Evolutionary conservation across 2,797 vertebrate species (phyloP).

Genomic region (Masticophis lateralis): DNA sequence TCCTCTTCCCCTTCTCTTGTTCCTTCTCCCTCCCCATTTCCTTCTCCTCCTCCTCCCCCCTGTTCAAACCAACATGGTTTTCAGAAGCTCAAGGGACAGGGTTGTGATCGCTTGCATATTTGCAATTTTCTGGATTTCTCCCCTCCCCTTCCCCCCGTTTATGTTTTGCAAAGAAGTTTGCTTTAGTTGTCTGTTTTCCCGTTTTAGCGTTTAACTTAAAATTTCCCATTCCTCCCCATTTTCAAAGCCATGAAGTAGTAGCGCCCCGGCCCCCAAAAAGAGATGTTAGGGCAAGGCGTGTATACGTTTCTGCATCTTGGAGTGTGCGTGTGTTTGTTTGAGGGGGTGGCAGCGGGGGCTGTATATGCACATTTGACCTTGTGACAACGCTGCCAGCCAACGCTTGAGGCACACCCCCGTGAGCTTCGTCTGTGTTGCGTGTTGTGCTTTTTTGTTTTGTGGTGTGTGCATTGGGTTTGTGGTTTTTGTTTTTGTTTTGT

Average conservation of each 20-base stretch:
- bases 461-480: not conserved
- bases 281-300: not conserved
- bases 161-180: constrained; percentile 8
- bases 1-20: no score
- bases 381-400: constrained; percentile 34
- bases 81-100: not conserved
- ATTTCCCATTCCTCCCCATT: constrained; percentile 42
- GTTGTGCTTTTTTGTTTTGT: not conserved
- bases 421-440: constrained; percentile 8
- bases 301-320: not conserved
- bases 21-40: no score
- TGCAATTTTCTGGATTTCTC: constrained; percentile 30
- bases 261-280: not conserved
- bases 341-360: not conserved
- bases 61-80: not conserved
- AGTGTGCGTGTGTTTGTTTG: not conserved
- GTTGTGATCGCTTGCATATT: constrained; percentile 32
- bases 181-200: not conserved
- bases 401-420: constrained; percentile 1
- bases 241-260: constrained; percentile 48
- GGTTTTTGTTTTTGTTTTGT: not conserved
- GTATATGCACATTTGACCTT: not conserved
- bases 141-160: constrained; percentile 38
- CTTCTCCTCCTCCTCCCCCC: no score
- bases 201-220: constrained; percentile 20